phyloP scores from a whole-genome alignment of 2,797 vertebrate species.

The Siniperca undulata region DNA sequence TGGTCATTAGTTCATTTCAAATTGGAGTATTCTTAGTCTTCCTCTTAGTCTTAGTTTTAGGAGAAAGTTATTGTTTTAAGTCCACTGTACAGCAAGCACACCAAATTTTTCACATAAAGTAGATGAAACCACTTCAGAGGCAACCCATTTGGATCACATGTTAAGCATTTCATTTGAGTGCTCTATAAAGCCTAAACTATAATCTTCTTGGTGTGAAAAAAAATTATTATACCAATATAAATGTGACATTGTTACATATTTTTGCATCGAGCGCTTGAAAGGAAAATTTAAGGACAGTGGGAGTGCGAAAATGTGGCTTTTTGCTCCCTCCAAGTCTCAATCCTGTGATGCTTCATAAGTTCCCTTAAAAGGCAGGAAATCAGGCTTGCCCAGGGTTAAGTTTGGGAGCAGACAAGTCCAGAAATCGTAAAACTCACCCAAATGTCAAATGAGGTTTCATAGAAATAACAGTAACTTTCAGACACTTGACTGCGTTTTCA shows the following conservation, averaged over 20 bases:
- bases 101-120: neutral
- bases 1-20: neutral
- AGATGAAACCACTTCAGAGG: neutral
- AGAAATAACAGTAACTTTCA: slow-evolving; percentile 18
- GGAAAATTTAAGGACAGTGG: slow-evolving; percentile 36
- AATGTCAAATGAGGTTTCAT: slow-evolving; percentile 63
- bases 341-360: slow-evolving; percentile 49
- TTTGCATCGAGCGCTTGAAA: slow-evolving; percentile 26
- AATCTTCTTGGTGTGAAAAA: slow-evolving; percentile 41
- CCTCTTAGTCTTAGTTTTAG: neutral
- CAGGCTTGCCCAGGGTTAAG: slow-evolving; percentile 35
- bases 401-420: slow-evolving; percentile 31
- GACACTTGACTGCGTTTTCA: slow-evolving; percentile 10
- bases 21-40: neutral
- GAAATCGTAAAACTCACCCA: slow-evolving; percentile 53
- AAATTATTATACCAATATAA: slow-evolving; percentile 32
- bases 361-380: slow-evolving; percentile 60
- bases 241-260: slow-evolving; percentile 35
- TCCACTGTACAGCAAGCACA: neutral
- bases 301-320: slow-evolving; percentile 36
- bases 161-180: slow-evolving; percentile 8
- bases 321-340: slow-evolving; percentile 19
- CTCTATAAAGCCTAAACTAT: slow-evolving; percentile 15
- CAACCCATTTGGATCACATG: slow-evolving; percentile 2
- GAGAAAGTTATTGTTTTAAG: neutral